A percentile compares a stretch with the other conserved stretches of the same genome.
phyloP scores from a whole-genome alignment of 2,113 vertebrate genomes.

The Semnornis frantzii region DNA sequence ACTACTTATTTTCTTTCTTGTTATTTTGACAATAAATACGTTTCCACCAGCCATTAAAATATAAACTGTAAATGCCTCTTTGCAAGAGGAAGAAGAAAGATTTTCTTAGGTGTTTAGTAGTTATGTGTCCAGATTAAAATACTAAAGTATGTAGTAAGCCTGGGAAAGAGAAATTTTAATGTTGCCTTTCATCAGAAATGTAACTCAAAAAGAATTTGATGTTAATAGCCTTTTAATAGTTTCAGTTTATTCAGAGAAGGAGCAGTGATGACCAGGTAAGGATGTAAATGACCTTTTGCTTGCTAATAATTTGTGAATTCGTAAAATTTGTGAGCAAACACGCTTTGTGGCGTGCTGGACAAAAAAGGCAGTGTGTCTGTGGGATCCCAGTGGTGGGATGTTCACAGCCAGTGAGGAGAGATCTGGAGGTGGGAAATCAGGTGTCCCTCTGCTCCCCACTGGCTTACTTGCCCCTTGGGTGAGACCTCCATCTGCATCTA shows the following conservation, averaged over 20 bases:
- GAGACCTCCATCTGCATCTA: accelerated
- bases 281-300: not conserved
- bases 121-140: not conserved
- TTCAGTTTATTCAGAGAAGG: not conserved
- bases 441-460: accelerated
- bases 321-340: not conserved
- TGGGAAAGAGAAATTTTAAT: not conserved
- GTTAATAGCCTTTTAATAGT: not conserved
- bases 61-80: not conserved
- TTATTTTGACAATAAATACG: not conserved
- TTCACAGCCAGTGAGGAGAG: not conserved
- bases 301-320: not conserved
- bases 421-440: not conserved
- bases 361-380: accelerated
- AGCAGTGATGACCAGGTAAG: not conserved
- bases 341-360: not conserved
- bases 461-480: too few species aligned
- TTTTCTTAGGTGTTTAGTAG: not conserved
- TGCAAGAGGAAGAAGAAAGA: not conserved
- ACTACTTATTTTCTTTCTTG: not conserved
- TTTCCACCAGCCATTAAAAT: not conserved
- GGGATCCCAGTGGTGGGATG: accelerated
- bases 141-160: not conserved
- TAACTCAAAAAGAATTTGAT: not conserved
- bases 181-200: not conserved